Evolutionary conservation across 2,888 invertebrate species (phyloP), one percentile per base, ranked within the genome.

Genomic region (Lepidochrysops patricia): DNA sequence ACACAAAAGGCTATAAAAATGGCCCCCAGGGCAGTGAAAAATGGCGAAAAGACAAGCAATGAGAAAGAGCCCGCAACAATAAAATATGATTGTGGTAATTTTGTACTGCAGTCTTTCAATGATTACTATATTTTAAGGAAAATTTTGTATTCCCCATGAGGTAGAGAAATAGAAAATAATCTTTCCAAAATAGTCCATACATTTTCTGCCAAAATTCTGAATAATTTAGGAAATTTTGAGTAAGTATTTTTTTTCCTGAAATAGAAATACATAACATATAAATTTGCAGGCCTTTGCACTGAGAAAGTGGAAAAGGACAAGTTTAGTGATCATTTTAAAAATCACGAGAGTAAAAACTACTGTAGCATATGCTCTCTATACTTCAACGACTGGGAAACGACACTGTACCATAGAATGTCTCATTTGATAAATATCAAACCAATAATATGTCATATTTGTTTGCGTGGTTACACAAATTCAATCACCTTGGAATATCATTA

Each of bases 271-370:
- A n/a, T n/a, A n/a, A n/a, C 2, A n/a, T 34, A 12, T 13, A 37
- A 6, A 12, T 5, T 37, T 15, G 4, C 66, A 82, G 82, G 80
- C 37, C 60, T 82, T 56, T 82, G 82, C 61, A 61, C 67, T 2
- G 65, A 70, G 61, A 62, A 57, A 1, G 75, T 74, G 65, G 57
- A 68, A 9, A 64, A 68, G 19, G 59, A 7, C 13, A 58, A 57
- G 1, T 59, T 82, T 25, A 64, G 58, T 4, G 61, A 57, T 1
- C 85, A 84, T 60, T 32, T 84, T 43, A 73, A 76, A n/a, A 61
- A 56, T 2, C 85, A 84, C 60, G 75, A 68, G 58, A 63, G 61
- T 1, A 67, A 66, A 5, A 65, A 61, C 4, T 57, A 52, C 1
- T 86, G 86, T 67, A 49, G 9, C 2, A 27, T 15, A 15, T 13